Evolutionary conservation across 1,140 invertebrate genomes (phyloP).

Genomic region (Trinorchestia longiramus): DNA sequence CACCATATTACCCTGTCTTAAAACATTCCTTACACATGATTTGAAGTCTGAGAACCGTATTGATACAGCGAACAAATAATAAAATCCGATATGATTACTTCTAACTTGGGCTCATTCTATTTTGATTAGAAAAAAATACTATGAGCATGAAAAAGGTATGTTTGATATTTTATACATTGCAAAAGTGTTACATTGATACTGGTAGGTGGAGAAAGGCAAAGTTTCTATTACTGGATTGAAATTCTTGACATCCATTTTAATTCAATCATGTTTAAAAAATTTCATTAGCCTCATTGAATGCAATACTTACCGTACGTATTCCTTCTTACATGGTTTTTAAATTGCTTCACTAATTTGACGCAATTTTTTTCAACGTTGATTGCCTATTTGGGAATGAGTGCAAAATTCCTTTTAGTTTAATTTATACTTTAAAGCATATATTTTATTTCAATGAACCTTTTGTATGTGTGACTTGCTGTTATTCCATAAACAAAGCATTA

Average conservation of each 20-base stretch:
- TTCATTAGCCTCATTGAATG: too few relatives aligned
- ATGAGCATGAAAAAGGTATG: too few relatives aligned
- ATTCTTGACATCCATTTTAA: too few relatives aligned
- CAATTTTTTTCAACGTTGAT: not conserved
- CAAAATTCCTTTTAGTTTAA: too few relatives aligned
- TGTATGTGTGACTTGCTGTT: not conserved
- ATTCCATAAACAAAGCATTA: not conserved
- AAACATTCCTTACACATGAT: not conserved
- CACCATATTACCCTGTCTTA: not conserved
- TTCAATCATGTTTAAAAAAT: too few relatives aligned
- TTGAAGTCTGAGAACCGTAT: not conserved
- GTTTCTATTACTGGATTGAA: too few relatives aligned
- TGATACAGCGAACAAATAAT: not conserved
- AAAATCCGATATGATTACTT: not conserved
- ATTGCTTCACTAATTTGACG: not conserved
- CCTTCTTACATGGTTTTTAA: not conserved
- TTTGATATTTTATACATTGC: too few relatives aligned
- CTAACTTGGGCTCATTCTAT: not conserved
- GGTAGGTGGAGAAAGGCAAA: not conserved
- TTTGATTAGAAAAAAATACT: too few relatives aligned
- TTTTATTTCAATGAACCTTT: not conserved
- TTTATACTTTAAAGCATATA: not conserved
- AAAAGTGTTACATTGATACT: too few relatives aligned
- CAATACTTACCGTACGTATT: too few relatives aligned
- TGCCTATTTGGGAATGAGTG: too few relatives aligned